phyloP scores from a whole-genome alignment of 2,113 vertebrate genomes.

The Heterotis niloticus region DNA sequence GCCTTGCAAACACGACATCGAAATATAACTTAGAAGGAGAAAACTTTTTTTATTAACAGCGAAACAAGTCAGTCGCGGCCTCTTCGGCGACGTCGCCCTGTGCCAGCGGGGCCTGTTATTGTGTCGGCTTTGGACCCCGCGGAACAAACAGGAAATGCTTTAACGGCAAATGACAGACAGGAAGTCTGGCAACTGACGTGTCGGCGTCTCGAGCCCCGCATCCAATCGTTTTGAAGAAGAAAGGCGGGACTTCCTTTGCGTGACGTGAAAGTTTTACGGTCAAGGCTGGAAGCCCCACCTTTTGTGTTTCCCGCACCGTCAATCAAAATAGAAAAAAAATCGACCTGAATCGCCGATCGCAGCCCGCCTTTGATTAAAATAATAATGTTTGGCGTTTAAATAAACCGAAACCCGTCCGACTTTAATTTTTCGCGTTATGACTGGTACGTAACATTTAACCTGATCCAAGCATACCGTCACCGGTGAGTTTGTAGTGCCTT shows the following conservation, averaged over 20 bases:
- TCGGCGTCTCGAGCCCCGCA: neutral
- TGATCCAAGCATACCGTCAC: constrained; percentile 62
- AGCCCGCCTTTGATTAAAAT: constrained; percentile 78
- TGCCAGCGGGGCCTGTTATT: constrained; percentile 5
- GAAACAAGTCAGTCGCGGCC: neutral
- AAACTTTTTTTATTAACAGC: neutral
- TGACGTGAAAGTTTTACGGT: constrained; percentile 77
- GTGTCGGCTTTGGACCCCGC: constrained; percentile 25
- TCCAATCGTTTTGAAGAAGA: constrained; percentile 70
- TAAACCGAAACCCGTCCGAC: constrained; percentile 54
- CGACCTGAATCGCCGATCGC: constrained; percentile 84
- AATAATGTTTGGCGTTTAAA: constrained; percentile 73
- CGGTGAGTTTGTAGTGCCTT: constrained; percentile 73
- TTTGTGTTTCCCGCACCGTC: constrained; percentile 98
- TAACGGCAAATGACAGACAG: constrained; percentile 52
- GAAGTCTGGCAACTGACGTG: constrained; percentile 44
- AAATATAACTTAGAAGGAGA: too few species aligned
- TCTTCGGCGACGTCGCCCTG: too few species aligned
- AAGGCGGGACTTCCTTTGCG: constrained; percentile 79
- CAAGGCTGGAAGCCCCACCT: constrained; percentile 84
- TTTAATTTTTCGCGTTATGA: constrained; percentile 62
- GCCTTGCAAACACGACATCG: neutral
- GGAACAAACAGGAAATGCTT: constrained; percentile 79
- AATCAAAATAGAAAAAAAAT: constrained; percentile 94
- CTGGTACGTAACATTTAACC: constrained; percentile 64